phyloP scores from a whole-genome alignment of 2,797 vertebrate genomes.

The Pelodytes ibericus region DNA sequence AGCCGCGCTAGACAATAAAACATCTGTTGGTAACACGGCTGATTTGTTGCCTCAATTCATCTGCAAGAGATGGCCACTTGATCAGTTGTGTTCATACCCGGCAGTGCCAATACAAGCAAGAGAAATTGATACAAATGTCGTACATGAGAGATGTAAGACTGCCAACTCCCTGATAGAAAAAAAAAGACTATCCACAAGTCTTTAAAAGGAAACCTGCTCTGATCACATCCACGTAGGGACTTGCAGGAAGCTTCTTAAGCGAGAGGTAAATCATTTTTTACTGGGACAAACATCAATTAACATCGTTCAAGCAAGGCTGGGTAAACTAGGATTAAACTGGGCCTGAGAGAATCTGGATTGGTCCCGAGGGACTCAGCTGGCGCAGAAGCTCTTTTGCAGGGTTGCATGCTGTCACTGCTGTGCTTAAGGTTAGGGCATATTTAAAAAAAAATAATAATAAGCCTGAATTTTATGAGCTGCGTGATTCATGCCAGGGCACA shows the following conservation, averaged over 20 bases:
- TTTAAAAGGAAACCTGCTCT: slow-evolving; percentile 1
- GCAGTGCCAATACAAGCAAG: slow-evolving; percentile 53
- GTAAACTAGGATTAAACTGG: not conserved
- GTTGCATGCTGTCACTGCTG: not conserved
- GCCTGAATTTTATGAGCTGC: no score
- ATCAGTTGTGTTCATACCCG: slow-evolving; percentile 63
- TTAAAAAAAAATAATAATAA: no score
- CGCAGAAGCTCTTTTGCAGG: not conserved
- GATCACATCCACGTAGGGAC: not conserved
- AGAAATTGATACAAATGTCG: slow-evolving; percentile 52
- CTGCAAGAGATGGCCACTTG: slow-evolving; percentile 63
- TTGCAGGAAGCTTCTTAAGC: not conserved
- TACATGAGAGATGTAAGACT: slow-evolving; percentile 43
- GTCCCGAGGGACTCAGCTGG: not conserved
- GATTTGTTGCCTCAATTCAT: slow-evolving; percentile 67
- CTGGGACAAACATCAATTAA: not conserved
- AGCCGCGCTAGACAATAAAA: slow-evolving; percentile 66
- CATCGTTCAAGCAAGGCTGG: not conserved
- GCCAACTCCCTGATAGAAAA: not conserved
- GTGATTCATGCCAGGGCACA: no score
- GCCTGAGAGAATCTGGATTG: not conserved
- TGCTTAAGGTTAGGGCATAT: no score
- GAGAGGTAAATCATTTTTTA: not conserved
- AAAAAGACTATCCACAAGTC: not conserved
- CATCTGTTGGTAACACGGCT: slow-evolving; percentile 68